Evolutionary conservation across 2,113 vertebrate genomes (phyloP), one percentile per base, ranked within the genome.

Genomic region (Nipponia nippon): DNA sequence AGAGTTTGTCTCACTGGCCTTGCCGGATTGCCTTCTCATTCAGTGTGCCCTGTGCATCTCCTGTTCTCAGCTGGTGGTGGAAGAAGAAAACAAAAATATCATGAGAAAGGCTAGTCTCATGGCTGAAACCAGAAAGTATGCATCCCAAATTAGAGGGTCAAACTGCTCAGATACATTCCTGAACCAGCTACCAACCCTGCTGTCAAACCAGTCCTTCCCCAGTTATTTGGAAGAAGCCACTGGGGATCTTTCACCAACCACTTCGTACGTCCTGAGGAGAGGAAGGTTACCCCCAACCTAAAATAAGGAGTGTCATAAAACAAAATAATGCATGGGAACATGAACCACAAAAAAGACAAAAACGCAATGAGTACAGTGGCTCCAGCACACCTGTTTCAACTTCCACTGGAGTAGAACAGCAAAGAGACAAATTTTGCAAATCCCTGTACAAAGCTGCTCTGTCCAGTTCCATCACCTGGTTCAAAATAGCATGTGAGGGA

Each of bases 401-500:
- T 85, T 84, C 84, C 75, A 83, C 49, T 80, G 71, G 26, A 91
- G 73, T 3, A 89, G 66, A 91, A 83, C 55, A 66, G 75, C 70
- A 77, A 52, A 80, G 73, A 65, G 70, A 52, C 3, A 10, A 91
- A 16, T 52, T 89, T 65, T 91, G 70, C 70, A 96, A 95, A 93
- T 72, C 94, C 61, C 75, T 70, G 46, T 75, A 95, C 95, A 96
- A 95, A 95, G 91, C 91, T 66, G 46, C 93, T 96, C 87, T 93
- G 94, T 94, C 81, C 58, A 50, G 4, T 69, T 87, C 87, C 89
- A 91, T 94, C 91, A 94, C 91, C 94, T 93, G 84, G 66, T 90
- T 83, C 53, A 78, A 93, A 95, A 91, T 4, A 93, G 42, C 16
- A 32, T 16, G 32, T 3, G 26, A 91, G 42, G n/a, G 40, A 95